Evolutionary conservation across 2,888 invertebrate species (phyloP).

Genomic region (Autographa gamma): DNA sequence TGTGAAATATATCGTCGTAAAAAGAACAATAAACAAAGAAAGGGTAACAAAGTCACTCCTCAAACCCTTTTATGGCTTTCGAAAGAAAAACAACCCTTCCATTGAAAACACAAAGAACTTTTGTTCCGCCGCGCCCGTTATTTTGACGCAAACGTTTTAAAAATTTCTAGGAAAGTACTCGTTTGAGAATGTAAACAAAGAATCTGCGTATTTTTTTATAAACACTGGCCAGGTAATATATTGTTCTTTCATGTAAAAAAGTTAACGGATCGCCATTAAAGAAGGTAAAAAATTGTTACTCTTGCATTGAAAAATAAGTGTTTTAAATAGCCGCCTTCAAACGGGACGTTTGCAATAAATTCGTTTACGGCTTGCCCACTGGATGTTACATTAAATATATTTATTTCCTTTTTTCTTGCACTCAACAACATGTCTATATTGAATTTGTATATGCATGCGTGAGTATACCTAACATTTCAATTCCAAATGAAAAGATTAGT

Average conservation of each 20-base stretch:
- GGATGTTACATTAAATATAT: conserved; percentile 35
- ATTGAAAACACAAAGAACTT: conserved; percentile 76
- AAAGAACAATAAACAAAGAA: conserved; percentile 78
- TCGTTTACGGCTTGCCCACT: conserved; percentile 26
- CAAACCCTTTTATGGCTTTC: conserved; percentile 82
- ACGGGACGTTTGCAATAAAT: conserved; percentile 48
- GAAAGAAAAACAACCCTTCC: conserved; percentile 86
- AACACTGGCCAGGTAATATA: conserved; percentile 58
- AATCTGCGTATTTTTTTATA: conserved; percentile 54
- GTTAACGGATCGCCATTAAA: conserved; percentile 53
- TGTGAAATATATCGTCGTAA: conserved; percentile 77
- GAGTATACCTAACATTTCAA: background rate
- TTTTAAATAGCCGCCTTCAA: conserved; percentile 43
- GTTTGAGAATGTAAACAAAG: conserved; percentile 54
- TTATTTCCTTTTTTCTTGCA: conserved; percentile 34
- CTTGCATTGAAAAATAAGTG: conserved; percentile 47
- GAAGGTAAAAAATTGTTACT: conserved; percentile 43
- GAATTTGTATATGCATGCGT: background rate
- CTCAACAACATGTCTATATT: conserved; percentile 13
- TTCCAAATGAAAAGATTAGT: background rate
- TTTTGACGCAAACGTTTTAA: conserved; percentile 77
- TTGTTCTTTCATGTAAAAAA: conserved; percentile 46
- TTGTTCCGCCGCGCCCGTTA: conserved; percentile 78
- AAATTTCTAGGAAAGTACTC: conserved; percentile 73
- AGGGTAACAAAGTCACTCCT: conserved; percentile 81